phyloP scores from a whole-genome alignment of 2,797 vertebrate species.

The Myiotriccus ornatus region DNA sequence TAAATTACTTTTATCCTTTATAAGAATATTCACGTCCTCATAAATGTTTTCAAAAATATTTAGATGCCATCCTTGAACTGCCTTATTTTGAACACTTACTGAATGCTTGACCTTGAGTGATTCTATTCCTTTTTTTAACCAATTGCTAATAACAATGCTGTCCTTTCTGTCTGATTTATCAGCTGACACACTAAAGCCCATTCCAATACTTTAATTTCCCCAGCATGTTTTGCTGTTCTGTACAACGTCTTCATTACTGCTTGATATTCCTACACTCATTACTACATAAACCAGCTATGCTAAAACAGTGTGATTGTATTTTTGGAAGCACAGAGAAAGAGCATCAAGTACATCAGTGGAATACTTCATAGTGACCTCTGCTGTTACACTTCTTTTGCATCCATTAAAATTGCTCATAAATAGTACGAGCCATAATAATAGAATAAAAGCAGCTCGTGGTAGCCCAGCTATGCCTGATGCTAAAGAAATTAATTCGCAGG shows the following conservation, averaged over 20 bases:
- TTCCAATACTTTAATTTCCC: conserved; percentile 23
- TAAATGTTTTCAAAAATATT: background rate
- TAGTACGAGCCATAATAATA: background rate
- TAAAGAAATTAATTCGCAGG: conserved; percentile 1
- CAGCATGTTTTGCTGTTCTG: conserved; percentile 22
- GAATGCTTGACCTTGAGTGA: background rate
- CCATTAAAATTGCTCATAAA: conserved; percentile 1
- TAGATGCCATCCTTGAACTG: background rate
- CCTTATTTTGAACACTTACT: background rate
- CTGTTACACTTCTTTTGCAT: conserved; percentile 23
- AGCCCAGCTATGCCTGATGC: background rate
- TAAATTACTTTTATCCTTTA: background rate
- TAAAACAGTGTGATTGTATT: conserved; percentile 40
- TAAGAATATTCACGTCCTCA: background rate
- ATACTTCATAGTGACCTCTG: conserved; percentile 34
- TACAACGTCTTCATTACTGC: background rate
- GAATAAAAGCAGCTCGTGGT: background rate
- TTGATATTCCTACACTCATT: conserved; percentile 28
- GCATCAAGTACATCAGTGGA: conserved; percentile 15
- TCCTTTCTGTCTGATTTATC: background rate
- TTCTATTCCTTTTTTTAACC: background rate
- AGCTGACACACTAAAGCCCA: background rate
- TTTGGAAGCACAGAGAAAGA: conserved; percentile 41
- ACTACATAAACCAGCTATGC: conserved; percentile 33
- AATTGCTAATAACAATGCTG: background rate